Percentiles rank a stretch among this genome's conserved stretches.
Conservation (phyloP, 2,113 vertebrate genomes). For the Hydrolagus affinis region DNA sequence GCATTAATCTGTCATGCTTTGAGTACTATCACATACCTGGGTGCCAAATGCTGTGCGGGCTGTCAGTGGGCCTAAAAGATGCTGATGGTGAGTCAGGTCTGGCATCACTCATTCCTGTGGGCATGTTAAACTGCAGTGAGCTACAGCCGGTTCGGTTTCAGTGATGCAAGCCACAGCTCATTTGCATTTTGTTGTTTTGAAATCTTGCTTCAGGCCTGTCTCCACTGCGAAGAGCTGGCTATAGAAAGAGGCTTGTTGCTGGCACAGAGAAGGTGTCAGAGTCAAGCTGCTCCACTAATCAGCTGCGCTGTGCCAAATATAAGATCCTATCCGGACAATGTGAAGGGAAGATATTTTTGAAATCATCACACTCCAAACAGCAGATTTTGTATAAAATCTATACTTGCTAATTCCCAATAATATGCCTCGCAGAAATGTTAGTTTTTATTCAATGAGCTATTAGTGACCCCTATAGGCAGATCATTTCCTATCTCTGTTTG, state of each 20-base stretch:
- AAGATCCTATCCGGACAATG: conserved; percentile 50
- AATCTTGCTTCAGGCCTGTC: conserved; percentile 69
- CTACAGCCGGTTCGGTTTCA: conserved; percentile 64
- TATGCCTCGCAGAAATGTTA: conserved; percentile 49
- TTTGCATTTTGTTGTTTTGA: conserved; percentile 66
- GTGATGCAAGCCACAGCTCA: conserved; percentile 65
- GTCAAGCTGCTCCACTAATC: conserved; percentile 71
- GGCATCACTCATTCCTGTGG: conserved; percentile 43
- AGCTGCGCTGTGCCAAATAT: conserved; percentile 61
- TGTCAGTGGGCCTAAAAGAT: conserved; percentile 11
- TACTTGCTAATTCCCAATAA: conserved; percentile 47
- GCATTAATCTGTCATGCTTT: neutral
- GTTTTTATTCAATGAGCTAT: conserved; percentile 71
- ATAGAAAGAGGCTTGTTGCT: conserved; percentile 53
- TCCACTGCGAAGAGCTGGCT: conserved; percentile 65
- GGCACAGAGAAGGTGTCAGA: conserved; percentile 67
- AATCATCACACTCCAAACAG: conserved; percentile 50
- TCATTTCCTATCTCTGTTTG: neutral
- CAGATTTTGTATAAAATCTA: conserved; percentile 44
- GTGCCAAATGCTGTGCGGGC: conserved; percentile 2
- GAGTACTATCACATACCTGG: neutral
- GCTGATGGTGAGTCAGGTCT: conserved; percentile 16
- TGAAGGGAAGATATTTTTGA: conserved; percentile 64
- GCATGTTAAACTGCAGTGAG: conserved; percentile 50
- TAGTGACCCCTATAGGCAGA: conserved; percentile 96